Evolutionary conservation across 2,888 invertebrate species (phyloP).

Genomic region (Nesidiocoris tenuis): DNA sequence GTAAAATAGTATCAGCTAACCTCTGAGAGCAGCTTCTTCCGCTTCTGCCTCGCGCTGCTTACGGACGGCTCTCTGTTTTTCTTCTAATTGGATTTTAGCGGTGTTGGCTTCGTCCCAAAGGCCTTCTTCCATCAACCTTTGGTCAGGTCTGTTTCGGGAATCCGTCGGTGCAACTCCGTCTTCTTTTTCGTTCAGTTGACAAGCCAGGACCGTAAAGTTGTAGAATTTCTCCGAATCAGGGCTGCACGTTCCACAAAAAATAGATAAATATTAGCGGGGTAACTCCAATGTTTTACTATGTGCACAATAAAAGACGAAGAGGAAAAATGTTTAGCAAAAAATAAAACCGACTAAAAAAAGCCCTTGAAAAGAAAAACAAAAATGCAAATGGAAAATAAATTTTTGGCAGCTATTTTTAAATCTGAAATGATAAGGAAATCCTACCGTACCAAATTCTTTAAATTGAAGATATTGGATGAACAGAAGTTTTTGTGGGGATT

Average conservation of each 20-base stretch:
- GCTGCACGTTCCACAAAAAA: slow-evolving; percentile 54
- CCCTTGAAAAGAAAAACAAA: too few relatives aligned
- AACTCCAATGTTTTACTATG: too few relatives aligned
- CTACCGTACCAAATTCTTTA: too few relatives aligned
- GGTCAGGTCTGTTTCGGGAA: slow-evolving; percentile 89
- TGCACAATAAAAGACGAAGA: too few relatives aligned
- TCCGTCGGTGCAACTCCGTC: slow-evolving; percentile 92
- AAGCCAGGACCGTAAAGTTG: slow-evolving; percentile 90
- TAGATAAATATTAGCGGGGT: background rate
- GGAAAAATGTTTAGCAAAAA: too few relatives aligned
- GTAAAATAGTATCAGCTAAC: too few relatives aligned
- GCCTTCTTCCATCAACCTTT: slow-evolving; percentile 95
- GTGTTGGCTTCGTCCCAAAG: slow-evolving; percentile 87
- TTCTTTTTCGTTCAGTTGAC: slow-evolving; percentile 95
- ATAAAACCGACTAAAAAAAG: too few relatives aligned
- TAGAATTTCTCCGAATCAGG: slow-evolving; percentile 75
- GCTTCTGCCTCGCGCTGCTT: slow-evolving; percentile 72
- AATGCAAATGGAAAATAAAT: too few relatives aligned
- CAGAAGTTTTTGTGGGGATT: too few relatives aligned
- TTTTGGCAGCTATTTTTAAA: too few relatives aligned
- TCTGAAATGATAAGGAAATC: too few relatives aligned
- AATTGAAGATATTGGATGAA: too few relatives aligned
- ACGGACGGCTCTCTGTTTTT: slow-evolving; percentile 86
- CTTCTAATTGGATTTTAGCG: slow-evolving; percentile 84
- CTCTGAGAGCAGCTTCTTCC: slow-evolving; percentile 61